These are phyloP conservation scores for Neosalanx taihuensis DNA, from an alignment of 2,797 vertebrate genomes.

Conservation along the genomic window DNA sequence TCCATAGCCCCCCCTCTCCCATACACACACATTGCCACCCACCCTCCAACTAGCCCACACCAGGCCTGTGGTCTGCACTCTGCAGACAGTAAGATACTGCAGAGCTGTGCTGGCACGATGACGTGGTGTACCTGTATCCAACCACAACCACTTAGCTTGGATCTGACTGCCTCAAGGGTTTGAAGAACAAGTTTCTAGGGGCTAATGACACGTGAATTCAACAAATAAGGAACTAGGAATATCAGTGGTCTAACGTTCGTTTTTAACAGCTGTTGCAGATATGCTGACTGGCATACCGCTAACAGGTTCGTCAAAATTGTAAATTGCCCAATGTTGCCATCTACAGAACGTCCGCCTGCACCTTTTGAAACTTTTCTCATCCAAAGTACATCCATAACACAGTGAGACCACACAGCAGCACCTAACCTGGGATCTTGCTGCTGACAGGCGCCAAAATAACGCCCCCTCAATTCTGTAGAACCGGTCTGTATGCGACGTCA, in stretches of 20 bases:
- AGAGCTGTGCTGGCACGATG: background rate
- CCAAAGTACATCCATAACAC: too few relatives aligned
- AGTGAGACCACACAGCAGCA: too few relatives aligned
- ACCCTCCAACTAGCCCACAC: background rate
- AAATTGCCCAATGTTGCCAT: slow-evolving; percentile 1
- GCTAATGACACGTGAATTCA: background rate
- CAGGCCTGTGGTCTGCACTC: background rate
- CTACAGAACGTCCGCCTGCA: background rate
- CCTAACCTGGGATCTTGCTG: too few relatives aligned
- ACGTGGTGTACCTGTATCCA: too few relatives aligned
- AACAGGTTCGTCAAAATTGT: slow-evolving; percentile 6
- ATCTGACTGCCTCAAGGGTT: background rate
- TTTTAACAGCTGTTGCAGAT: slow-evolving; percentile 1
- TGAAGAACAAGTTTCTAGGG: background rate
- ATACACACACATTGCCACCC: background rate
- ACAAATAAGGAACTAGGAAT: background rate
- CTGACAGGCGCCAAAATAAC: background rate
- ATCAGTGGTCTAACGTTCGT: background rate
- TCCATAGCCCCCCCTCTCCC: background rate
- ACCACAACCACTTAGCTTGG: background rate
- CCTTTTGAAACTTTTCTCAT: background rate
- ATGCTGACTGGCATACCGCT: slow-evolving; percentile 4
- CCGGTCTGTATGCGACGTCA: background rate
- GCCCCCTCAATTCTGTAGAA: background rate
- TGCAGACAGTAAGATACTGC: background rate